These are phyloP conservation scores for Crotalus viridis DNA, from an alignment of 2,113 vertebrate species.

Conservation along the genomic window DNA sequence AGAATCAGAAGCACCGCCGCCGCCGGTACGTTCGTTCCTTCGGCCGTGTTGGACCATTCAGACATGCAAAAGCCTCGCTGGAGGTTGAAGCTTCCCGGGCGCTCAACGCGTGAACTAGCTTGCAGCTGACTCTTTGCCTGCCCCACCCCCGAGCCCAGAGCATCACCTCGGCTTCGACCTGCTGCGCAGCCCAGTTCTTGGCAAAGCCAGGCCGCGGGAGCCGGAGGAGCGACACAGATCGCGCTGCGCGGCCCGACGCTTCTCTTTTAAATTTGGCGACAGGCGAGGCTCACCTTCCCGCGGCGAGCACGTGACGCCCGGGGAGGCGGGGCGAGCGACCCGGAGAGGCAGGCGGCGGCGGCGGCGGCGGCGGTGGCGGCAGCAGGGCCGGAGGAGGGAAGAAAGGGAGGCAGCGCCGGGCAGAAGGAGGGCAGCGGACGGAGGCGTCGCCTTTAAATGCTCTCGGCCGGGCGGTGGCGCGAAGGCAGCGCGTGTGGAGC, in stretches of 20 bases:
- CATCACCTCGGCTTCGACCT: background rate
- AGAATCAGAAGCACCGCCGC: background rate
- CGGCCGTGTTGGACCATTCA: background rate
- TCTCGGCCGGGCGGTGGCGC: slow-evolving; percentile 11
- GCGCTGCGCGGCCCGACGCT: background rate
- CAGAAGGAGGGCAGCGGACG: slow-evolving; percentile 22
- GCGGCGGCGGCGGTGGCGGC: background rate
- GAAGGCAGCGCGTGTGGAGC: background rate
- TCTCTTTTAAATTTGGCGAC: slow-evolving; percentile 52
- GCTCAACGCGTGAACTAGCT: background rate
- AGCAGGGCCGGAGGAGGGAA: slow-evolving; percentile 12
- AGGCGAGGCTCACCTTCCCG: slow-evolving; percentile 45
- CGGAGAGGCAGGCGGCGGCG: slow-evolving; percentile 17
- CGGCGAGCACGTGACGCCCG: slow-evolving; percentile 15
- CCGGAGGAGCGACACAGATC: background rate
- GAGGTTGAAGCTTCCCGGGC: background rate
- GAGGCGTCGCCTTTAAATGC: slow-evolving; percentile 29
- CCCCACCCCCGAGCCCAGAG: background rate
- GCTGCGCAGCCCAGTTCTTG: background rate
- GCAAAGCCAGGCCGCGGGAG: background rate
- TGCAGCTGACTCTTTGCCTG: background rate
- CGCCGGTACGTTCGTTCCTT: background rate
- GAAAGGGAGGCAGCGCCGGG: slow-evolving; percentile 31
- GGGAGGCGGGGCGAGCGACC: slow-evolving; percentile 15
- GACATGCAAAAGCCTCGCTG: background rate